These are phyloP conservation scores for Athetis lepigone DNA, from an alignment of 2,888 invertebrate genomes.

Conservation along the genomic window DNA sequence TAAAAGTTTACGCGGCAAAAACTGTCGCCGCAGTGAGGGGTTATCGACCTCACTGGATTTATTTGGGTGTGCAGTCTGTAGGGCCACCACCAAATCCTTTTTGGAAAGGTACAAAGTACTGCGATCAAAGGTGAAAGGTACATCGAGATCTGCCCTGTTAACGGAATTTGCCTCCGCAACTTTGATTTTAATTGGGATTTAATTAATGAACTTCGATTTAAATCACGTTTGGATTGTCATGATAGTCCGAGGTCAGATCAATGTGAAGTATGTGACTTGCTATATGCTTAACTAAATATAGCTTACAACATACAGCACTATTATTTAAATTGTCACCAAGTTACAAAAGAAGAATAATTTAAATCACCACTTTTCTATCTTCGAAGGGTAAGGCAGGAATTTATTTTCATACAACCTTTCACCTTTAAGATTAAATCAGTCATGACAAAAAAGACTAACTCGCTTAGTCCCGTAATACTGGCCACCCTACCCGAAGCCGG, in stretches of 20 bases:
- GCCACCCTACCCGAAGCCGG: constrained; percentile 60
- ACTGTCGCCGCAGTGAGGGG: constrained; percentile 81
- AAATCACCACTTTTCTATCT: constrained; percentile 9
- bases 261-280: constrained; percentile 5
- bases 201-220: constrained; percentile 34
- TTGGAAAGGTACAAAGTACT: constrained; percentile 18
- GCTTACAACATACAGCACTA: background rate
- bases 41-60: constrained; percentile 83
- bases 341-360: constrained; percentile 24
- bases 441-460: constrained; percentile 49
- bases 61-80: constrained; percentile 75
- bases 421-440: constrained; percentile 48
- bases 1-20: constrained; percentile 84
- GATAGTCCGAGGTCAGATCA: constrained; percentile 21
- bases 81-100: constrained; percentile 51
- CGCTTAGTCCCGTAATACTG: constrained; percentile 46
- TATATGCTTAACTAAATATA: background rate
- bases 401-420: constrained; percentile 41
- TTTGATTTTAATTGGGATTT: constrained; percentile 44
- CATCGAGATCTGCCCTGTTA: constrained; percentile 21
- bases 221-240: constrained; percentile 24
- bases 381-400: constrained; percentile 7
- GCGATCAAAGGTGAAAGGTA: constrained; percentile 24
- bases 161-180: constrained; percentile 11
- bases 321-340: background rate